A percentile compares a stretch with the other conserved stretches of the same genome.
These are phyloP conservation scores for Dromius quadrimaculatus DNA, from an alignment of 2,888 invertebrate genomes.

Conservation along the genomic window DNA sequence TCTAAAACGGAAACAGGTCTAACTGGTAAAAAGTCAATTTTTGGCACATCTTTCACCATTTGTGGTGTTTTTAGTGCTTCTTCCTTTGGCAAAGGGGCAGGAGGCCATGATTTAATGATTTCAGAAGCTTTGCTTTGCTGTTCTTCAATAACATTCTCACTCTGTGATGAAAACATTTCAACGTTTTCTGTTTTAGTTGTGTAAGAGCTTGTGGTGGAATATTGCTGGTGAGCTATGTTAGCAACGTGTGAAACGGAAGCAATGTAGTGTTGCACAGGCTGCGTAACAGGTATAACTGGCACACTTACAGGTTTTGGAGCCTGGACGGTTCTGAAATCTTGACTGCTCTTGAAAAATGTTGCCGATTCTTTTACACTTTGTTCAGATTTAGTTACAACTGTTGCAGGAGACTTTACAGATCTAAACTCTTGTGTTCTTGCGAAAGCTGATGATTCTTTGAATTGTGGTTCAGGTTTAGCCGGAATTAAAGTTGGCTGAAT, in stretches of 20 bases:
- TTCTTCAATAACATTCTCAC: slow-evolving; percentile 64
- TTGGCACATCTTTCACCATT: slow-evolving; percentile 66
- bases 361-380: slow-evolving; percentile 10
- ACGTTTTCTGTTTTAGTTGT: slow-evolving; percentile 57
- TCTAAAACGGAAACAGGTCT: slow-evolving; percentile 66
- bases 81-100: slow-evolving; percentile 58
- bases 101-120: slow-evolving; percentile 68
- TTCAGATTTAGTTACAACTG: slow-evolving; percentile 17
- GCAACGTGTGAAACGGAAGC: slow-evolving; percentile 65
- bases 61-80: slow-evolving; percentile 67
- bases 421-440: slow-evolving; percentile 12
- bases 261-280: slow-evolving; percentile 63
- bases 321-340: slow-evolving; percentile 22
- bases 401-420: slow-evolving; percentile 41
- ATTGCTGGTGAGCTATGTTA: slow-evolving; percentile 63
- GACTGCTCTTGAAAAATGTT: slow-evolving; percentile 2
- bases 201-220: slow-evolving; percentile 57
- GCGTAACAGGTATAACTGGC: slow-evolving; percentile 44
- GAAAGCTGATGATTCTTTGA: slow-evolving; percentile 55
- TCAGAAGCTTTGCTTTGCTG: slow-evolving; percentile 66
- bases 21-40: slow-evolving; percentile 59
- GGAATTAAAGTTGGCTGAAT: slow-evolving; percentile 56
- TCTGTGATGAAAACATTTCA: slow-evolving; percentile 51
- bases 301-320: slow-evolving; percentile 49
- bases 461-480: slow-evolving; percentile 57